phyloP scores from a whole-genome alignment of 1,140 invertebrate species.

The Leptinotarsa lineolata region DNA sequence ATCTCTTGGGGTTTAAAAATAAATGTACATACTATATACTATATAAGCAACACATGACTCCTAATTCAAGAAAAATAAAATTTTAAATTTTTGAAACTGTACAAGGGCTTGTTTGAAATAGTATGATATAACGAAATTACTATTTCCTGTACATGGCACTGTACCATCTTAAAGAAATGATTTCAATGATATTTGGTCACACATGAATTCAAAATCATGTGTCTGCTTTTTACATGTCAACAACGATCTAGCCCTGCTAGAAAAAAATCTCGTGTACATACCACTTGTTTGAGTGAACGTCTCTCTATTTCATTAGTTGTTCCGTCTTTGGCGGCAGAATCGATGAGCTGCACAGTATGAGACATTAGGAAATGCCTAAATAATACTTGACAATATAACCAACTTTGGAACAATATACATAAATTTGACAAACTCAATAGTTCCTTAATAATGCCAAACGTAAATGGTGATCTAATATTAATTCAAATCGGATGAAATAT shows the following conservation, averaged over 20 bases:
- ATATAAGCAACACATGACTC: not conserved
- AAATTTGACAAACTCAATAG: not conserved
- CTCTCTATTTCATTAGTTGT: not conserved
- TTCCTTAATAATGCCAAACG: not conserved
- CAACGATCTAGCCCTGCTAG: too few species aligned
- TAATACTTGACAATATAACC: not conserved
- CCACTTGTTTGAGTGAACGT: too few species aligned
- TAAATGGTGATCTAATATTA: not conserved
- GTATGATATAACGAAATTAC: too few species aligned
- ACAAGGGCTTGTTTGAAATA: too few species aligned
- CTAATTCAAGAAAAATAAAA: not conserved
- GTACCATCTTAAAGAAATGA: too few species aligned
- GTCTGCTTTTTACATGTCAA: too few species aligned
- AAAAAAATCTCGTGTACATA: too few species aligned
- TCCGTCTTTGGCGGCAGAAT: not conserved
- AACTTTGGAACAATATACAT: not conserved
- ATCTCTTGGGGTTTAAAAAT: slow-evolving; percentile 31
- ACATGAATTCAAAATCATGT: too few species aligned
- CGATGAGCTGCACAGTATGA: not conserved
- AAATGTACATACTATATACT: not conserved
- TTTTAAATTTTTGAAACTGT: too few species aligned
- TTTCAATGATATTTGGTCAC: too few species aligned
- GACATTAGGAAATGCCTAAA: not conserved
- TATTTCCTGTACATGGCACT: too few species aligned
- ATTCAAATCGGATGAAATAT: not conserved